Evolutionary conservation across 1,140 invertebrate species (phyloP).

Genomic region (Kradibia gibbosae): DNA sequence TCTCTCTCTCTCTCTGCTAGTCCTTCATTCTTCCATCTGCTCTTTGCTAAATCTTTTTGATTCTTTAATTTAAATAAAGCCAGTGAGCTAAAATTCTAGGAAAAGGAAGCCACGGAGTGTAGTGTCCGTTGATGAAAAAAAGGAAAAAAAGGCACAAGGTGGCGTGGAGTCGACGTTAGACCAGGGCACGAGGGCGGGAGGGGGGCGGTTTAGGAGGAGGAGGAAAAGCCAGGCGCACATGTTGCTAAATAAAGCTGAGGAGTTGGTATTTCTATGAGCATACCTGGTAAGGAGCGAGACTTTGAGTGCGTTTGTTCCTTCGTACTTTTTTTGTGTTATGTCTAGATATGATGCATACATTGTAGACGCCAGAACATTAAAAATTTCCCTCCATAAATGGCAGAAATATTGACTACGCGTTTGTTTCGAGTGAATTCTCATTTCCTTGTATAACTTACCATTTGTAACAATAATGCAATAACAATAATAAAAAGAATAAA

Average conservation of each 20-base stretch:
- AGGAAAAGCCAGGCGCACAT: neutral
- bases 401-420: neutral
- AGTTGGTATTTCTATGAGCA: constrained; percentile 21
- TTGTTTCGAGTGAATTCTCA: neutral
- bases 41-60: neutral
- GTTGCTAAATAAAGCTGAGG: constrained; percentile 1
- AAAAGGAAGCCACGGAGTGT: constrained; percentile 26
- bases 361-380: constrained; percentile 1
- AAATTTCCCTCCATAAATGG: constrained; percentile 34
- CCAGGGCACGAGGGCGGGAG: neutral
- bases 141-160: neutral
- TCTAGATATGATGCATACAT: constrained; percentile 15
- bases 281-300: neutral
- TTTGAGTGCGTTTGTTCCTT: constrained; percentile 14
- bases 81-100: constrained; percentile 36
- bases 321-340: constrained; percentile 1
- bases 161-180: neutral
- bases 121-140: neutral
- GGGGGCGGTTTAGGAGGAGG: neutral
- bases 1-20: neutral
- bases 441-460: neutral
- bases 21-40: neutral
- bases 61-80: constrained; percentile 52
- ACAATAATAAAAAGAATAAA: neutral
- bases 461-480: neutral